Conservation (phyloP, 2,888 invertebrate genomes). For the Ophioninae sp. region DNA sequence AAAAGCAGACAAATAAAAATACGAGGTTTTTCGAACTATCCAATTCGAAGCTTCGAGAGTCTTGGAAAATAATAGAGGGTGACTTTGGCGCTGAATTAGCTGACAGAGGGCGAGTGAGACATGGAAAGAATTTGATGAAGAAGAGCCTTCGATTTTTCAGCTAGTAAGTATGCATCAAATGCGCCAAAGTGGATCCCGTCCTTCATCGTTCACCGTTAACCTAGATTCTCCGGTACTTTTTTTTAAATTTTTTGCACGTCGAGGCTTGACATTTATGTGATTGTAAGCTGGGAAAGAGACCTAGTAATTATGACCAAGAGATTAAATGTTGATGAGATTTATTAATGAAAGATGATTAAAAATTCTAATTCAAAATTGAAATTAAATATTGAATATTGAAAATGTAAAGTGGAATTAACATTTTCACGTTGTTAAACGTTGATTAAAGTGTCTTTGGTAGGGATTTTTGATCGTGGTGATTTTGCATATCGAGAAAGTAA, state of each 20-base stretch:
- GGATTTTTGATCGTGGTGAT: background rate
- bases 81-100: background rate
- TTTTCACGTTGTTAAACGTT: no score
- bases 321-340: background rate
- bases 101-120: background rate
- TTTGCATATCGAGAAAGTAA: background rate
- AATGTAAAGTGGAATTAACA: no score
- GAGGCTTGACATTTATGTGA: background rate
- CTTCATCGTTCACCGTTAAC: constrained; percentile 30
- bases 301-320: background rate
- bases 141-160: constrained; percentile 40
- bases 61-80: background rate
- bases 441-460: no score
- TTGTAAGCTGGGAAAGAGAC: background rate
- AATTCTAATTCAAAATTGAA: no score
- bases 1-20: background rate
- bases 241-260: constrained; percentile 8
- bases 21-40: background rate
- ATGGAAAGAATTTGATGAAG: constrained; percentile 17
- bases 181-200: constrained; percentile 29
- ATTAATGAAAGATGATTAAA: background rate
- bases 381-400: no score
- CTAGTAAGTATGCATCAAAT: constrained; percentile 52
- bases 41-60: background rate
- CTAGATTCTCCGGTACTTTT: constrained; percentile 16